Conservation (phyloP, 1,140 invertebrate species). For the Paracyclopina nana region DNA sequence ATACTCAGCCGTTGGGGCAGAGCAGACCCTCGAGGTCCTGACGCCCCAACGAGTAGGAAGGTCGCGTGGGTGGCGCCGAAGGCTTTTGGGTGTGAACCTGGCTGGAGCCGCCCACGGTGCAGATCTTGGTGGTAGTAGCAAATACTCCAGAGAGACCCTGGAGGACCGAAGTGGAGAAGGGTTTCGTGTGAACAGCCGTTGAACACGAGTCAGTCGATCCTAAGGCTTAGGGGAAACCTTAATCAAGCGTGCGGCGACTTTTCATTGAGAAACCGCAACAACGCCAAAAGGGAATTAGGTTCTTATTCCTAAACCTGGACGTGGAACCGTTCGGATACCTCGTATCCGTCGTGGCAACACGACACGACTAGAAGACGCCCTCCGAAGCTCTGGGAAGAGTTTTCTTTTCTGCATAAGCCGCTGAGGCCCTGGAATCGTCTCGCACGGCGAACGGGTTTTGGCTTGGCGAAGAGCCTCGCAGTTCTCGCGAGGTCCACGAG, state of each 20-base stretch:
- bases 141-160: slow-evolving; percentile 58
- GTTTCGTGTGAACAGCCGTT: slow-evolving; percentile 73
- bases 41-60: slow-evolving; percentile 13
- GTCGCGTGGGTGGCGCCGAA: slow-evolving; percentile 12
- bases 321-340: slow-evolving; percentile 44
- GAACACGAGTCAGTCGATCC: slow-evolving; percentile 67
- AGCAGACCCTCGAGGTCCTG: slow-evolving; percentile 2
- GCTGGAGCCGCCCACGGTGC: slow-evolving; percentile 53
- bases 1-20: slow-evolving; percentile 13
- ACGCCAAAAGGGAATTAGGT: slow-evolving; percentile 44
- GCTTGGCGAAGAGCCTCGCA: slow-evolving; percentile 12
- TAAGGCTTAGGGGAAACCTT: slow-evolving; percentile 30
- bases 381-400: slow-evolving; percentile 49
- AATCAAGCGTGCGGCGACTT: slow-evolving; percentile 7
- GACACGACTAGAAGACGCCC: slow-evolving; percentile 45
- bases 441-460: slow-evolving; percentile 15
- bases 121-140: slow-evolving; percentile 75
- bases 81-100: slow-evolving; percentile 40
- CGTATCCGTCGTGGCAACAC: slow-evolving; percentile 39
- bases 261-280: not conserved
- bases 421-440: slow-evolving; percentile 44
- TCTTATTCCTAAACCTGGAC: slow-evolving; percentile 49
- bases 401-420: slow-evolving; percentile 49
- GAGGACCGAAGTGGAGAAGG: slow-evolving; percentile 68
- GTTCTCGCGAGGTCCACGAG: slow-evolving; percentile 11